Conservation (phyloP, 2,113 vertebrate genomes). For the Phainopepla nitens region DNA sequence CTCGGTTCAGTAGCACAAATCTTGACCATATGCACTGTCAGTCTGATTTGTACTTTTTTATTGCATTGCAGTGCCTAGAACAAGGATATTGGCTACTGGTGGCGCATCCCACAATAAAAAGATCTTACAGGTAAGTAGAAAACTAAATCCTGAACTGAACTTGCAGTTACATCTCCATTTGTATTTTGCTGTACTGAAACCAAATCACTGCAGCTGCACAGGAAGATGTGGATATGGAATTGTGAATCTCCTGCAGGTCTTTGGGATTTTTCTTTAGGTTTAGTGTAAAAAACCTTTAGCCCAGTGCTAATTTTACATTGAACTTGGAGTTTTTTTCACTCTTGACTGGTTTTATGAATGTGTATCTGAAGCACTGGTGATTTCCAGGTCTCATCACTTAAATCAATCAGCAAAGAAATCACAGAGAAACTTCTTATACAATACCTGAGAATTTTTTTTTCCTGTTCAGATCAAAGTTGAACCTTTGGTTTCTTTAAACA, state of each 20-base stretch:
- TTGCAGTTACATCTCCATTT: background rate
- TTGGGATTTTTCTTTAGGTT: background rate
- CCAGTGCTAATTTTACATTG: background rate
- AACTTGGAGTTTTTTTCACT: background rate
- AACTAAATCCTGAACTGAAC: background rate
- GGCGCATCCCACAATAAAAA: slow-evolving; percentile 87
- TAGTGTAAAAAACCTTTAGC: background rate
- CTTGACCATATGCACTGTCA: background rate
- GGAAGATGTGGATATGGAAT: background rate
- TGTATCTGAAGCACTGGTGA: background rate
- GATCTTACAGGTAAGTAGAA: slow-evolving; percentile 83
- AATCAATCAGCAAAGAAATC: background rate
- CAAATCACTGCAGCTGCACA: background rate
- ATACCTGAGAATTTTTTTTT: background rate
- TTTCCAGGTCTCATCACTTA: background rate
- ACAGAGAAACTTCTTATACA: background rate
- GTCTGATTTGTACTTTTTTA: background rate
- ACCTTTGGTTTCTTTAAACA: background rate
- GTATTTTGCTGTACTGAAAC: background rate
- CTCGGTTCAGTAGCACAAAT: background rate
- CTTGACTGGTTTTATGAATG: background rate
- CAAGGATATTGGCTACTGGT: slow-evolving; percentile 90
- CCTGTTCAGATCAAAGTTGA: background rate
- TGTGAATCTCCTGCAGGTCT: background rate
- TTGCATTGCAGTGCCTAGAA: slow-evolving; percentile 80